Evolutionary conservation across 2,797 vertebrate species (phyloP).

Genomic region (Botia kubotai): DNA sequence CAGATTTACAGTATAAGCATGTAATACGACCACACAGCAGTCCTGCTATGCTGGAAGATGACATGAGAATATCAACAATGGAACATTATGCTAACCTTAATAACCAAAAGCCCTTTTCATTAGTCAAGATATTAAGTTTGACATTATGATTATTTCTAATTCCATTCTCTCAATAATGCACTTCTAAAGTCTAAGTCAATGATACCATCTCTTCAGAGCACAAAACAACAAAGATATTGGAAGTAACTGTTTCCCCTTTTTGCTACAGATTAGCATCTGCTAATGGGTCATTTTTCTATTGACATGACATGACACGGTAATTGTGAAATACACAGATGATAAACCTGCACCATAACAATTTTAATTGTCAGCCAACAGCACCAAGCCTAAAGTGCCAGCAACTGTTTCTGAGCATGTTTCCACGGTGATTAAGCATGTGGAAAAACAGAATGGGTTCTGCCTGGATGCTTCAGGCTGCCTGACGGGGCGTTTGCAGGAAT

Average conservation of each 20-base stretch:
- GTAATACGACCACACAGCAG: neutral
- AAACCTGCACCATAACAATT: neutral
- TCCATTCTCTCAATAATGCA: neutral
- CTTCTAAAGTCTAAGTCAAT: neutral
- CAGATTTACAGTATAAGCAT: neutral
- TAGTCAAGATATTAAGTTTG: no score
- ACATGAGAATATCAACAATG: neutral
- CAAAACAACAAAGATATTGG: neutral
- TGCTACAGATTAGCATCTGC: neutral
- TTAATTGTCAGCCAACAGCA: slow-evolving; percentile 24
- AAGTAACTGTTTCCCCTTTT: slow-evolving; percentile 22
- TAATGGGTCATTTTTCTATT: neutral
- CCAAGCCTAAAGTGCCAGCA: slow-evolving; percentile 15
- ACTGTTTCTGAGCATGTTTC: slow-evolving; percentile 55
- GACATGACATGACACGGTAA: no score
- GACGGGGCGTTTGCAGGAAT: slow-evolving; percentile 29
- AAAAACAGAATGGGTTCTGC: slow-evolving; percentile 54
- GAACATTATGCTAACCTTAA: neutral
- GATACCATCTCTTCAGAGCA: no score
- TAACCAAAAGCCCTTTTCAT: neutral
- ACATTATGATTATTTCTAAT: no score
- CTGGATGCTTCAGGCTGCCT: slow-evolving; percentile 23
- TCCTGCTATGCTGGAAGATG: slow-evolving; percentile 3
- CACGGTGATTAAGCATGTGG: slow-evolving; percentile 54
- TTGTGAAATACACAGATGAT: neutral